Evolutionary conservation across 2,797 vertebrate species (phyloP).

Genomic region (Labroides dimidiatus): DNA sequence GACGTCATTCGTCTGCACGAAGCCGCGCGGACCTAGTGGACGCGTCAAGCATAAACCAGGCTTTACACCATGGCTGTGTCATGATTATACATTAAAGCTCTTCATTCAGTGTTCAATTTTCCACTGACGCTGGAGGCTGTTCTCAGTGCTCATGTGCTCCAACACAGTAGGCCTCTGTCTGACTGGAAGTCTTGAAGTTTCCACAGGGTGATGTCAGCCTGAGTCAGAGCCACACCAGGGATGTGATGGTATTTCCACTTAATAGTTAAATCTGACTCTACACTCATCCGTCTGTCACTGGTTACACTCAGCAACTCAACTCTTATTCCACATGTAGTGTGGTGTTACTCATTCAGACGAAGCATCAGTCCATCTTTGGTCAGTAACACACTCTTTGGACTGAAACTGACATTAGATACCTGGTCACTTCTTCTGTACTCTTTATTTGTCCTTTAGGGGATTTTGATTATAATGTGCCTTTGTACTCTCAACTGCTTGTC

Average conservation of each 20-base stretch:
- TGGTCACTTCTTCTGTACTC: neutral
- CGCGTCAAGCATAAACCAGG: too few species aligned
- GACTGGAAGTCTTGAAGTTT: constrained; percentile 64
- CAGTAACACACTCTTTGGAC: too few species aligned
- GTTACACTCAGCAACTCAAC: constrained; percentile 1
- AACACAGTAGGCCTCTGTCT: constrained; percentile 64
- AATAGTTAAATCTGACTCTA: constrained; percentile 34
- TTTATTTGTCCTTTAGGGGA: neutral
- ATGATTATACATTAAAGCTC: constrained; percentile 7
- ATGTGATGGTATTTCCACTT: constrained; percentile 59
- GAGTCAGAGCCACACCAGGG: constrained; percentile 74
- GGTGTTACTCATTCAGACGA: neutral
- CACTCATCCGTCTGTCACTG: constrained; percentile 32
- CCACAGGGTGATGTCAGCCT: constrained; percentile 71
- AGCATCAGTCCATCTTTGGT: neutral
- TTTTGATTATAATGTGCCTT: too few species aligned
- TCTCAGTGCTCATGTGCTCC: constrained; percentile 8
- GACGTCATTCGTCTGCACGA: too few species aligned
- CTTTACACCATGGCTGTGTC: constrained; percentile 11
- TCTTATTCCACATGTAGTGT: constrained; percentile 1
- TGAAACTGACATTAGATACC: neutral
- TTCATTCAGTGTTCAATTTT: constrained; percentile 50
- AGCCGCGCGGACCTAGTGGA: too few species aligned
- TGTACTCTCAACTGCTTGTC: too few species aligned
- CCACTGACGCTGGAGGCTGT: constrained; percentile 26